Evolutionary conservation across 2,797 vertebrate species (phyloP).

Genomic region (Anableps anableps): DNA sequence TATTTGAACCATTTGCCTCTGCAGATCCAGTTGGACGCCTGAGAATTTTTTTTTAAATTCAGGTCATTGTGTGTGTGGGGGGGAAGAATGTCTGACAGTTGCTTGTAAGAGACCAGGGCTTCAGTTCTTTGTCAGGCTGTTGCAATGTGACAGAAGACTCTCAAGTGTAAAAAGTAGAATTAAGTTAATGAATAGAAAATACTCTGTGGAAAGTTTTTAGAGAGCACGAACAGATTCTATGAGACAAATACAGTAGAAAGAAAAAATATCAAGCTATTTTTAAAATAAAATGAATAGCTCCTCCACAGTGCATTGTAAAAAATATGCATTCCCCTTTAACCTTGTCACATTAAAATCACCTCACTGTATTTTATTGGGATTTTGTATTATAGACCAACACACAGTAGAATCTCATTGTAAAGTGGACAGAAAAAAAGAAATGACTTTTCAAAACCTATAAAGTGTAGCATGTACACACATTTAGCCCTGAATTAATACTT

Average conservation of each 20-base stretch:
- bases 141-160: constrained; percentile 71
- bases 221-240: constrained; percentile 25
- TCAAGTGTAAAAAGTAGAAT: constrained; percentile 69
- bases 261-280: constrained; percentile 8
- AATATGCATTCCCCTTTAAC: neutral
- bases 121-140: constrained; percentile 67
- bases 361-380: neutral
- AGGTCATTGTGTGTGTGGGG: constrained; percentile 64
- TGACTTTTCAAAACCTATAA: neutral
- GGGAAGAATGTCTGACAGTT: constrained; percentile 63
- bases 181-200: constrained; percentile 54
- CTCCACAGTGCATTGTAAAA: neutral
- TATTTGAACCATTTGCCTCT: constrained; percentile 60
- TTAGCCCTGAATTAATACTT: neutral
- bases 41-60: constrained; percentile 35
- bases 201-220: constrained; percentile 24
- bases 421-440: too few species aligned
- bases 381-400: neutral
- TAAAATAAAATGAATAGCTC: constrained; percentile 13
- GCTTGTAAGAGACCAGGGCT: constrained; percentile 60
- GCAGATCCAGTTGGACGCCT: constrained; percentile 67
- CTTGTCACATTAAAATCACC: neutral
- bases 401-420: neutral
- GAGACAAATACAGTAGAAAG: constrained; percentile 17
- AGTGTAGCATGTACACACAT: neutral